Evolutionary conservation across 2,113 vertebrate genomes (phyloP).

Genomic region (Nymphicus hollandicus): DNA sequence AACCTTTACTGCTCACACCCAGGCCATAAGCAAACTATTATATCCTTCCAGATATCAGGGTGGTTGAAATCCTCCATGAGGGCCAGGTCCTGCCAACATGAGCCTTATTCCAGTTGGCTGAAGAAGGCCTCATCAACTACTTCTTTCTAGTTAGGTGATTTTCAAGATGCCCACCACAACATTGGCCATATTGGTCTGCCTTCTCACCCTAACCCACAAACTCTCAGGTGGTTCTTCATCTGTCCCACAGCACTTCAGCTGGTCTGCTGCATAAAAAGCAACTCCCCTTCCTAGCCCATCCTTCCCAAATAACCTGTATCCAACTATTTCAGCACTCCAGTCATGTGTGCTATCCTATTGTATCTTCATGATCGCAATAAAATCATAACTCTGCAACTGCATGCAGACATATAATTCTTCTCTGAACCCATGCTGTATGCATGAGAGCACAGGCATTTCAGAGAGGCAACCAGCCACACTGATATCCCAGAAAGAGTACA

Average conservation of each 20-base stretch:
- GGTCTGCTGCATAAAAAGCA: background rate
- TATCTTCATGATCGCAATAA: background rate
- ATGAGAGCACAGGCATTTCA: background rate
- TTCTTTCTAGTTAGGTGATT: background rate
- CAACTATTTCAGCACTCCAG: background rate
- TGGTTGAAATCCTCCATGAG: background rate
- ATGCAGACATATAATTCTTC: background rate
- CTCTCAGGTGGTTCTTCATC: background rate
- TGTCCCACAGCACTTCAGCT: background rate
- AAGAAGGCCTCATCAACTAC: background rate
- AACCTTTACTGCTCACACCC: background rate
- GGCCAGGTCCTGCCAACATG: background rate
- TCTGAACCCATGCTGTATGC: background rate
- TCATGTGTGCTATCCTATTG: background rate
- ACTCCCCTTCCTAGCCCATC: background rate
- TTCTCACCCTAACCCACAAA: background rate
- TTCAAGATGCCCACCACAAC: background rate
- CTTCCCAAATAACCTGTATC: background rate
- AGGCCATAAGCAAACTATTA: background rate
- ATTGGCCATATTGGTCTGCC: background rate
- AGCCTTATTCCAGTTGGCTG: background rate
- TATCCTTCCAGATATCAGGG: background rate
- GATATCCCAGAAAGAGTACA: background rate
- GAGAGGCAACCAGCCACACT: background rate
- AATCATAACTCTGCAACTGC: background rate